Base-by-base conservation (phyloP, 1,140 invertebrate species). In the Cardiocondyla obscurior region DNA sequence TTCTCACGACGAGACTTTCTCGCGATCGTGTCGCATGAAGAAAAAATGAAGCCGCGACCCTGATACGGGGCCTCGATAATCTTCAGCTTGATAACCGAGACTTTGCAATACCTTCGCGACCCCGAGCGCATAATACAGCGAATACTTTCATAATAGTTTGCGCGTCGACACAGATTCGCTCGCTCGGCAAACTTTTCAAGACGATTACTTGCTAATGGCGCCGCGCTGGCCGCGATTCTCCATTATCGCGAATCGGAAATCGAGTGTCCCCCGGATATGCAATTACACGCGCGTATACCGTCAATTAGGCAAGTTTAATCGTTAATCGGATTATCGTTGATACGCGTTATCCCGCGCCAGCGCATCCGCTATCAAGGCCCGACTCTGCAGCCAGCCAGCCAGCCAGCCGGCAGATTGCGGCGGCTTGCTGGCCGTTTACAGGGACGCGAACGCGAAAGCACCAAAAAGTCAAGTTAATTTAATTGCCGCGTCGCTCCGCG, bases 251-350 rank as follows among this genome's bases (percentile, higher is more conserved):
- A 62, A 64, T 44, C 58, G 84, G 55, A 51, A 49, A 86, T 85
- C 64, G 84, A 49, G 39, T 46, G 85, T 76, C 73, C 49, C 49
- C 67, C 62, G 39, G 69, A 42, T 65, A 39, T 30, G 85, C 84
- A 87, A 87, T 87, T 87, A 87, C 44, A 87, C 73, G 28, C 73
- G 67, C 85, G 60, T 79, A 76, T 57, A 87, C 69, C 82, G 86
- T 87, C 85, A 87, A 87, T 87, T 87, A 86, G 85, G 81, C 82
- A 87, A 87, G 86, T 87, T 87, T 84, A 87, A 87, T 87, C 65
- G 67, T 42, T 87, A 87, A 87, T 87, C 74, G 85, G 85, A 87
- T 87, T 87, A 87, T 81, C 81, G 53, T 74, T 51, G 85, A 87
- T 87, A 87, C 85, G 82, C 67, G 73, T 87, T 84, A 81, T 81